A percentile compares a stretch with the other conserved stretches of the same genome.
These are phyloP conservation scores for Oryzias woworae DNA, from an alignment of 2,113 vertebrate genomes.

Conservation along the genomic window DNA sequence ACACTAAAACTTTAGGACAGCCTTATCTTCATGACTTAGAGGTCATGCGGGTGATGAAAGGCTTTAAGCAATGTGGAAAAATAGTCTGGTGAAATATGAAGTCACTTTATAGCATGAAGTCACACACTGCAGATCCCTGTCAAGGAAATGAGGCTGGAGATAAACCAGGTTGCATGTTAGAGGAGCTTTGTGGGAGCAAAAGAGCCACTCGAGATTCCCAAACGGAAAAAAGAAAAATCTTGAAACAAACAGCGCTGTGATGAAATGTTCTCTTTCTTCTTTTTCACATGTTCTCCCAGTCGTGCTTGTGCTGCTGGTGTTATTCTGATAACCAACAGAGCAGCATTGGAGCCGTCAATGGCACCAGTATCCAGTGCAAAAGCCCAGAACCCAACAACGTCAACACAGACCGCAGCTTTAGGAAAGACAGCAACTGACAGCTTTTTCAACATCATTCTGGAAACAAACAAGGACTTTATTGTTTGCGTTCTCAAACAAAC, in stretches of 20 bases:
- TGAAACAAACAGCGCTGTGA: background rate
- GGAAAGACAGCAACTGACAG: conserved; percentile 77
- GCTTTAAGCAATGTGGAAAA: conserved; percentile 50
- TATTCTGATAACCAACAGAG: conserved; percentile 69
- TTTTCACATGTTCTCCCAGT: conserved; percentile 56
- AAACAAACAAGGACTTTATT: conserved; percentile 35
- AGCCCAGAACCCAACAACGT: conserved; percentile 77
- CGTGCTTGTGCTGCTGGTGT: conserved; percentile 81
- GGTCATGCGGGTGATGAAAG: conserved; percentile 26
- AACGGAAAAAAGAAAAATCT: background rate
- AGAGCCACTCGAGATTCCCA: background rate
- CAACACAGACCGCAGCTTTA: conserved; percentile 62
- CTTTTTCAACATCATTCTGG: background rate
- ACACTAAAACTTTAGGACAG: conserved; percentile 39
- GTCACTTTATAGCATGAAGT: conserved; percentile 38
- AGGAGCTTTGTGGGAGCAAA: conserved; percentile 3
- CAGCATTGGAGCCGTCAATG: conserved; percentile 76
- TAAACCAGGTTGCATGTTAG: conserved; percentile 45
- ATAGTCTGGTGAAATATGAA: conserved; percentile 59
- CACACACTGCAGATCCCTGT: conserved; percentile 44
- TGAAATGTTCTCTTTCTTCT: conserved; percentile 14
- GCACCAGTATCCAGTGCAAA: conserved; percentile 80
- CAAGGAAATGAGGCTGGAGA: conserved; percentile 44
- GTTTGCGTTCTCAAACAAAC: background rate
- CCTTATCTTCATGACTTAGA: conserved; percentile 28